Percentiles rank a stretch among this genome's conserved stretches.
These are phyloP conservation scores for Neosalanx taihuensis DNA, from an alignment of 2,797 vertebrate genomes.

Conservation along the genomic window DNA sequence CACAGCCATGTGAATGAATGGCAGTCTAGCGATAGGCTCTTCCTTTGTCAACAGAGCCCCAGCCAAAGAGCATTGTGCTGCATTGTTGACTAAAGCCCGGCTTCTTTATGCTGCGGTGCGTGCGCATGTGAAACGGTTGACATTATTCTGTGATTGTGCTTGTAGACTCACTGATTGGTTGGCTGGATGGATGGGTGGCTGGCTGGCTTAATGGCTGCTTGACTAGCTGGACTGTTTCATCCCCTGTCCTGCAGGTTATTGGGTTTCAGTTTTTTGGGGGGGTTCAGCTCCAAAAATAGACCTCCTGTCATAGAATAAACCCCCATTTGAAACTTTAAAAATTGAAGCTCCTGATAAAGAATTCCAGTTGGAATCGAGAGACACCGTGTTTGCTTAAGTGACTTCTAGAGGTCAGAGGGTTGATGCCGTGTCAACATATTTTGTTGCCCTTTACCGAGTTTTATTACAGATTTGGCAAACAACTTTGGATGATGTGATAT, in stretches of 20 bases:
- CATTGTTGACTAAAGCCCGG: slow-evolving; percentile 69
- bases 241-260: not conserved
- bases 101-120: slow-evolving; percentile 52
- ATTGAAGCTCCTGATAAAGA: too few species aligned
- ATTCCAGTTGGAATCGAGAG: too few species aligned
- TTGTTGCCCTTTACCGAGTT: too few species aligned
- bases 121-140: slow-evolving; percentile 32
- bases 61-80: slow-evolving; percentile 66
- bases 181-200: too few species aligned
- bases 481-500: not conserved
- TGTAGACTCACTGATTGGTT: slow-evolving; percentile 16
- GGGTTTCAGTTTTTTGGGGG: not conserved
- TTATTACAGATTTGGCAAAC: too few species aligned
- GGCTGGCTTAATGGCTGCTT: slow-evolving; percentile 2
- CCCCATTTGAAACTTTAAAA: not conserved
- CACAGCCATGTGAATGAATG: slow-evolving; percentile 57
- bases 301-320: not conserved
- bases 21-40: slow-evolving; percentile 69
- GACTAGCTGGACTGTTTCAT: not conserved
- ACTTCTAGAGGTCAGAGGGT: too few species aligned
- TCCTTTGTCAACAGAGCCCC: slow-evolving; percentile 69
- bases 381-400: too few species aligned
- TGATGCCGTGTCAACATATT: too few species aligned
- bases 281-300: not conserved
- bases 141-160: slow-evolving; percentile 37